Evolutionary conservation across 2,797 vertebrate genomes (phyloP).

Genomic region (Acanthornis magna): DNA sequence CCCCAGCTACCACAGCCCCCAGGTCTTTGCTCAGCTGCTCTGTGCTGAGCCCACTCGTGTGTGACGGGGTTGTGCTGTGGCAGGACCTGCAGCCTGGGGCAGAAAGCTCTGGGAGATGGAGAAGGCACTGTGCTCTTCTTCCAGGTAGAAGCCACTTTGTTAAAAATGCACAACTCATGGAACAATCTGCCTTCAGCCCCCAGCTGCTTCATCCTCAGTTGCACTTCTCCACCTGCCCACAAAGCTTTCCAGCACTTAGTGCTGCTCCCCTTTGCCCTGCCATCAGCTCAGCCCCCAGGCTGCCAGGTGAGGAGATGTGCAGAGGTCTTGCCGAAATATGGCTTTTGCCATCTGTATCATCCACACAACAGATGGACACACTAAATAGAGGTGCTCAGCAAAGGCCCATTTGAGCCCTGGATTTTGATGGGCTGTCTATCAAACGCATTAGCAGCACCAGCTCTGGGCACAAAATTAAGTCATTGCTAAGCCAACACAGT

Average conservation of each 20-base stretch:
- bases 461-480: not conserved
- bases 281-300: not conserved
- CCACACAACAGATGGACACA: slow-evolving; percentile 33
- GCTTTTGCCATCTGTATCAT: slow-evolving; percentile 51
- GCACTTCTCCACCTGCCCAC: not conserved
- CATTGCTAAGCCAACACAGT: not conserved
- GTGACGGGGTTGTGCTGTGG: not conserved
- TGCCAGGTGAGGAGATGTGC: not conserved
- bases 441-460: not conserved
- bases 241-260: not conserved
- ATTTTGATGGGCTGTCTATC: slow-evolving; percentile 34
- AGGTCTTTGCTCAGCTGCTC: not conserved
- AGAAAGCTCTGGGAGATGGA: not conserved
- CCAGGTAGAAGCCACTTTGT: not conserved
- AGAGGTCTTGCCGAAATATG: slow-evolving; percentile 24
- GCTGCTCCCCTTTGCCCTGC: slow-evolving; percentile 10
- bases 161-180: not conserved
- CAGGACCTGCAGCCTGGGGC: not conserved
- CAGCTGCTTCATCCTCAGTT: not conserved
- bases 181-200: not conserved
- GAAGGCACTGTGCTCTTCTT: not conserved
- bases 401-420: slow-evolving; percentile 5
- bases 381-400: not conserved
- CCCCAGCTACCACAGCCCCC: accelerated
- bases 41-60: not conserved